Percentiles rank a stretch among this genome's conserved stretches.
These are phyloP conservation scores for Drosophila carrolli DNA, from an alignment of 1,140 invertebrate genomes.

Conservation along the genomic window DNA sequence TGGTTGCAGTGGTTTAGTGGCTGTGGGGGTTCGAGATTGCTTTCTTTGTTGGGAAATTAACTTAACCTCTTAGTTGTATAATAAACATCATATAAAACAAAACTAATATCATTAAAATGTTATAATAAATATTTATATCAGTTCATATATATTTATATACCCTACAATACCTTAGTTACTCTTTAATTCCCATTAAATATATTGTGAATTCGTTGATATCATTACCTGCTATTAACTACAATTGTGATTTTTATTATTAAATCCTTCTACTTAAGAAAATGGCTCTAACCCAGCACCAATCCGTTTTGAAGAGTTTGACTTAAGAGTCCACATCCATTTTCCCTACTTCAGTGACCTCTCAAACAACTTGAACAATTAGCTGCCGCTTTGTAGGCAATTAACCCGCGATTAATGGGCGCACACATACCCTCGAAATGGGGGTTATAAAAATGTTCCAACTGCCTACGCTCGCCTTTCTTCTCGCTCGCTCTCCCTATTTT, in stretches of 20 bases:
- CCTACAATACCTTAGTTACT: too few species aligned
- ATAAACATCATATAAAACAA: not conserved
- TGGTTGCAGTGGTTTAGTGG: conserved; percentile 15
- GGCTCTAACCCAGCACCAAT: not conserved
- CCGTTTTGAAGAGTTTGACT: not conserved
- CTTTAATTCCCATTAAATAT: too few species aligned
- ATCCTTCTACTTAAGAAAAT: too few species aligned
- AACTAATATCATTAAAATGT: not conserved
- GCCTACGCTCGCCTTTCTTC: conserved; percentile 36
- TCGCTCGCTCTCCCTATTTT: conserved; percentile 10
- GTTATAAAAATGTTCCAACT: conserved; percentile 72
- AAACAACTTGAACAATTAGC: conserved; percentile 69
- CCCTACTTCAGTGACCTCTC: conserved; percentile 37
- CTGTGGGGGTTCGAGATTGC: not conserved
- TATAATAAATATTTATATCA: too few species aligned
- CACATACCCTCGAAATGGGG: conserved; percentile 38
- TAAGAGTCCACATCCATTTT: conserved; percentile 7
- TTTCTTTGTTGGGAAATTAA: not conserved
- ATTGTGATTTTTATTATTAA: not conserved
- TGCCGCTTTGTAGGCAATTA: conserved; percentile 80
- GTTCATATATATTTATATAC: too few species aligned
- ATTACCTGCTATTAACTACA: too few species aligned
- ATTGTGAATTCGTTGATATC: too few species aligned
- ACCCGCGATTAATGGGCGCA: conserved; percentile 74
- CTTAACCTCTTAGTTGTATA: not conserved